These are phyloP conservation scores for Lepisosteus oculatus DNA, from an alignment of 2,113 vertebrate genomes.

Conservation along the genomic window DNA sequence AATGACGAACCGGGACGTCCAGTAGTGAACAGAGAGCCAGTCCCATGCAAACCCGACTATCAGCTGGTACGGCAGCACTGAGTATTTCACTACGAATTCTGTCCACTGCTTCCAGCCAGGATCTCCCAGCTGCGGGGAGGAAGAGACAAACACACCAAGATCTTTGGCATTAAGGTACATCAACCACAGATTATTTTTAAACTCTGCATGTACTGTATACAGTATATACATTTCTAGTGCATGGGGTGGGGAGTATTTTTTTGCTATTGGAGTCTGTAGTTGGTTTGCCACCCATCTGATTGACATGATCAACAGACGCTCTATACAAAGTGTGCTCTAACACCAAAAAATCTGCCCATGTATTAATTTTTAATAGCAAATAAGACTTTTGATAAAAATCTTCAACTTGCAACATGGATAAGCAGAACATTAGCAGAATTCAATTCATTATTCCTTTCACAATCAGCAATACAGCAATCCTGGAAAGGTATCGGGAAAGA, in stretches of 20 bases:
- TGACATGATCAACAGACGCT: background rate
- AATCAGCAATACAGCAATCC: too few relatives aligned
- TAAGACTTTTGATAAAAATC: too few relatives aligned
- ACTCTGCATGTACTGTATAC: background rate
- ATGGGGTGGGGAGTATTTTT: background rate
- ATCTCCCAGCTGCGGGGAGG: slow-evolving; percentile 59
- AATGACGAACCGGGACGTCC: slow-evolving; percentile 90
- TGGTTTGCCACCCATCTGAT: too few relatives aligned
- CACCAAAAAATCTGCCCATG: too few relatives aligned
- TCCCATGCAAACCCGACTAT: slow-evolving; percentile 93
- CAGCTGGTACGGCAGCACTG: slow-evolving; percentile 86
- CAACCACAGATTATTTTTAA: background rate
- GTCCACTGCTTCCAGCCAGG: slow-evolving; percentile 85
- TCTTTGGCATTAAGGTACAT: background rate
- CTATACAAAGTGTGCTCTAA: background rate
- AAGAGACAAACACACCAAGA: slow-evolving; percentile 2
- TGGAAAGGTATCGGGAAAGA: too few relatives aligned
- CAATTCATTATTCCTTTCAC: too few relatives aligned
- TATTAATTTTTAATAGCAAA: too few relatives aligned
- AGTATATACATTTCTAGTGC: background rate
- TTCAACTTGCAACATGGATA: too few relatives aligned
- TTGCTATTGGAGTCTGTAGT: background rate
- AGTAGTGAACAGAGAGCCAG: slow-evolving; percentile 89
- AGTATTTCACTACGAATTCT: slow-evolving; percentile 84
- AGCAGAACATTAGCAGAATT: too few relatives aligned